These are phyloP conservation scores for Thymelicus sylvestris DNA, from an alignment of 2,888 invertebrate genomes.

Conservation along the genomic window DNA sequence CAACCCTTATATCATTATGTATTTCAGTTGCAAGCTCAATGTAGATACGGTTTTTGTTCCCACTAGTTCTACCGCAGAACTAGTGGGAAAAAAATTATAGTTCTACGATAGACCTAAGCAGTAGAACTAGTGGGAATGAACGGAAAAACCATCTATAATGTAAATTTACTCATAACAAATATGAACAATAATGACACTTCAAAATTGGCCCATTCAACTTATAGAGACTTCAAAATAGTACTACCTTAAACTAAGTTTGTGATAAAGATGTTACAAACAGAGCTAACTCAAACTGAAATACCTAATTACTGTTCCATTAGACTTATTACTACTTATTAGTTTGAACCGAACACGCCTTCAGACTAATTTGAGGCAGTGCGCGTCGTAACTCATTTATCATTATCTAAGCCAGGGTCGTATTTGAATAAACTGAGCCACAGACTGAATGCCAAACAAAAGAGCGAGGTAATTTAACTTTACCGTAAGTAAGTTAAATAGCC, in stretches of 20 bases:
- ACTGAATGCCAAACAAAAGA: neutral
- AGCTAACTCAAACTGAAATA: neutral
- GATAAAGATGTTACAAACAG: neutral
- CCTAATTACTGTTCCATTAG: conserved; percentile 25
- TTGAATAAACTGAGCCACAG: conserved; percentile 26
- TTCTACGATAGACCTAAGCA: too few relatives aligned
- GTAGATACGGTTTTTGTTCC: too few relatives aligned
- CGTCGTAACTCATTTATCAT: conserved; percentile 32
- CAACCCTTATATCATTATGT: too few relatives aligned
- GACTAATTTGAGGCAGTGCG: conserved; percentile 21
- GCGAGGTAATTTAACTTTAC: conserved; percentile 1
- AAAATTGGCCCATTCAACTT: neutral
- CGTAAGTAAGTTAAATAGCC: neutral
- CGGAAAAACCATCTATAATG: too few relatives aligned
- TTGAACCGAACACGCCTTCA: conserved; percentile 19
- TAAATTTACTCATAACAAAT: too few relatives aligned
- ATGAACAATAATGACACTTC: too few relatives aligned
- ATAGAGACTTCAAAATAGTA: neutral
- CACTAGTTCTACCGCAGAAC: too few relatives aligned
- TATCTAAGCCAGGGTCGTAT: conserved; percentile 32
- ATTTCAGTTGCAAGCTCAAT: too few relatives aligned
- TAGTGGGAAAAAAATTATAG: too few relatives aligned
- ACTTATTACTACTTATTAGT: conserved; percentile 23
- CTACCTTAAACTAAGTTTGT: too few relatives aligned
- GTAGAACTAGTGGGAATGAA: too few relatives aligned